phyloP scores from a whole-genome alignment of 2,888 invertebrate species.

The Xestoiulus laeticollis region DNA sequence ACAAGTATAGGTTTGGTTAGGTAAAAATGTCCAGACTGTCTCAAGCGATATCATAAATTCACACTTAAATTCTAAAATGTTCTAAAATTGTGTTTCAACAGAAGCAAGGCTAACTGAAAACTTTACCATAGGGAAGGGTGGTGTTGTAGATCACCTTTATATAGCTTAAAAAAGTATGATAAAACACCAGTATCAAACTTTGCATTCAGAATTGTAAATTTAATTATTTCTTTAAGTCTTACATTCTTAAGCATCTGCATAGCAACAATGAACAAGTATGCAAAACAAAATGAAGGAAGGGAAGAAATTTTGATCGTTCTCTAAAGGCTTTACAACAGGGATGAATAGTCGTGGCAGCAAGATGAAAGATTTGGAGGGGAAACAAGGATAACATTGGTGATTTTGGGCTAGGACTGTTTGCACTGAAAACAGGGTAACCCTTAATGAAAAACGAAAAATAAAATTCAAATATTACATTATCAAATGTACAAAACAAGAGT shows the following conservation, averaged over 20 bases:
- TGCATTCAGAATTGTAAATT: not conserved
- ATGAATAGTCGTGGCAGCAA: not conserved
- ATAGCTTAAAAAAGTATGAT: not conserved
- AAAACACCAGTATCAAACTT: not conserved
- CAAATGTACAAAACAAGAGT: constrained; percentile 51
- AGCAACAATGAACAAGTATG: constrained; percentile 35
- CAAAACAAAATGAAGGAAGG: not conserved
- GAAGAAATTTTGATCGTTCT: not conserved
- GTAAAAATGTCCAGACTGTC: no score
- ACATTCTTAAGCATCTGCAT: constrained; percentile 32
- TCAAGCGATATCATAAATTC: no score
- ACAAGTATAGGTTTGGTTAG: no score
- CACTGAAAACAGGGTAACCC: constrained; percentile 15
- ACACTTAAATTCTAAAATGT: no score
- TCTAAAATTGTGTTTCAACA: no score
- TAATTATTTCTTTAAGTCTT: not conserved
- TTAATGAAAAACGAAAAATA: constrained; percentile 2
- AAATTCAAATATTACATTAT: constrained; percentile 48
- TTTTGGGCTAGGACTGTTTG: not conserved
- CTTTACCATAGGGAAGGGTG: no score
- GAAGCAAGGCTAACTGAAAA: no score
- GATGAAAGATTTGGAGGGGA: not conserved
- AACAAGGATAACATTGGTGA: not conserved
- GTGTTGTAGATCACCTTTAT: no score
- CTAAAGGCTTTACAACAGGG: constrained; percentile 16